Percentiles rank a stretch among this genome's conserved stretches.
phyloP scores from a whole-genome alignment of 1,140 invertebrate genomes.

The Agrilus planipennis region DNA sequence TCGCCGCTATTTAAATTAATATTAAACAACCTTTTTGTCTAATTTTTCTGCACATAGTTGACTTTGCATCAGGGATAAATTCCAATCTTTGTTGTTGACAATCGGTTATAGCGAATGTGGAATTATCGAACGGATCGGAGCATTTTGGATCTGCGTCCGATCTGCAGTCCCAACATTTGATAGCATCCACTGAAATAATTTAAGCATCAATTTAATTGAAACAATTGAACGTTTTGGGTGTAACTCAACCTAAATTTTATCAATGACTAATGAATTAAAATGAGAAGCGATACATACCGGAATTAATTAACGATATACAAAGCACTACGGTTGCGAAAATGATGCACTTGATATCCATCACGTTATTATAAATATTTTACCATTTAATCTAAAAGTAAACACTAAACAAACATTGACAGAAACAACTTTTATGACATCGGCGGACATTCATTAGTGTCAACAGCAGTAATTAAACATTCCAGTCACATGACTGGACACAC shows the following conservation, averaged over 20 bases:
- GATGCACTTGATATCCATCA: no score
- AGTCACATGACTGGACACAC: no score
- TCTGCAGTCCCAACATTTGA: slow-evolving; percentile 88
- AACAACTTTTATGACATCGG: no score
- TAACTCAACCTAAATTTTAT: slow-evolving; percentile 1
- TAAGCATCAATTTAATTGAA: no score
- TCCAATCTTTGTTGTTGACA: slow-evolving; percentile 55
- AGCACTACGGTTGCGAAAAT: not conserved
- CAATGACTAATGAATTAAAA: no score
- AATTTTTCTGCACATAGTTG: slow-evolving; percentile 87
- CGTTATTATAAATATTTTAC: no score
- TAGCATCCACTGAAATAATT: slow-evolving; percentile 29
- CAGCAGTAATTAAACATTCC: no score
- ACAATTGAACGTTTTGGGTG: not conserved
- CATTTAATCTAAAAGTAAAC: no score
- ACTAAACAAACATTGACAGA: no score
- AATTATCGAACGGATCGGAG: slow-evolving; percentile 86
- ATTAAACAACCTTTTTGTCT: slow-evolving; percentile 81
- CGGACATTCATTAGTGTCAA: no score
- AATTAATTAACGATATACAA: not conserved
- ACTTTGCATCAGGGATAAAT: slow-evolving; percentile 55
- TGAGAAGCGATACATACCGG: no score
- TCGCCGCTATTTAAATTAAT: slow-evolving; percentile 8
- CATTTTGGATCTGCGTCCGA: slow-evolving; percentile 84
- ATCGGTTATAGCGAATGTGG: slow-evolving; percentile 74